Percentiles rank a stretch among this genome's conserved stretches.
phyloP scores from a whole-genome alignment of 64 coral and sea anemone species.

The Platygyra sinensis region DNA sequence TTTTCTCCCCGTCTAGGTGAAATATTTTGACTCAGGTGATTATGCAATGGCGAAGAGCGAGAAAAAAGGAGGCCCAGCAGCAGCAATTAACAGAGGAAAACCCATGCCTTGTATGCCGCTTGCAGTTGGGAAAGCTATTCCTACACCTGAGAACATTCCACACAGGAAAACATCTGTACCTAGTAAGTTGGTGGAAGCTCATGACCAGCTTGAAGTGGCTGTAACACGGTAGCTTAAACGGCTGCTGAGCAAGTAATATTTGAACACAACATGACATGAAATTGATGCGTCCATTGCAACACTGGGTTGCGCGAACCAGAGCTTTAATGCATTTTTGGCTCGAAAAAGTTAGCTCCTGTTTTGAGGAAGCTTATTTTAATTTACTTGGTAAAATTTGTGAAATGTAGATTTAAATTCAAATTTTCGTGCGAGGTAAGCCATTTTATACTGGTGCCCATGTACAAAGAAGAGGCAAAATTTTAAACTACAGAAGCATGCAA shows the following conservation, averaged over 20 bases:
- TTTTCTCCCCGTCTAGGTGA: constrained; percentile 63
- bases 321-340: too few relatives aligned
- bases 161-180: constrained; percentile 98
- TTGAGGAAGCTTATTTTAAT: background rate
- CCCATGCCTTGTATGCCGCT: constrained; percentile 54
- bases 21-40: constrained; percentile 99
- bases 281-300: background rate
- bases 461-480: too few relatives aligned
- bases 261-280: background rate
- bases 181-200: constrained; percentile 97
- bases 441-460: too few relatives aligned
- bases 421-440: background rate
- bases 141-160: constrained; percentile 97
- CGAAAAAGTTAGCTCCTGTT: background rate
- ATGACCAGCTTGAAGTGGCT: constrained; percentile 77
- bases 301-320: background rate
- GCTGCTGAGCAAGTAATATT: background rate
- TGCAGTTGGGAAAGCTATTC: constrained; percentile 91
- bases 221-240: constrained; percentile 50
- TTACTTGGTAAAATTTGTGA: constrained; percentile 18
- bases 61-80: constrained; percentile 74
- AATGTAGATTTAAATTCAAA: constrained; percentile 5
- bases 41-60: constrained; percentile 96
- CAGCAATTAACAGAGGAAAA: constrained; percentile 36
- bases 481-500: too few relatives aligned